phyloP scores from a whole-genome alignment of 2,113 vertebrate genomes.

The Pseudorasbora parva region DNA sequence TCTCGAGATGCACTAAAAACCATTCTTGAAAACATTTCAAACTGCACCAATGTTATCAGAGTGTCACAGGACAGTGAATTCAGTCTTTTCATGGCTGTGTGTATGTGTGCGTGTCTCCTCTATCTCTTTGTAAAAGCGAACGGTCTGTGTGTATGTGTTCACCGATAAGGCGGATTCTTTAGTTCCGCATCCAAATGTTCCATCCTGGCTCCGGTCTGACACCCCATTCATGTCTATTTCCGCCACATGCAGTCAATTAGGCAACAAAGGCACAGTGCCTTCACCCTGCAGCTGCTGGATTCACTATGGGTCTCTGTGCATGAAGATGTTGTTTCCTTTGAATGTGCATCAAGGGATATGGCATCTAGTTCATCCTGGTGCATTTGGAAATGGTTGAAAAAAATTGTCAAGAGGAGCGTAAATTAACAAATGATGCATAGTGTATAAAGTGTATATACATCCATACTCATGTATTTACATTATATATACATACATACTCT shows the following conservation, averaged over 20 bases:
- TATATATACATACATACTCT: too few species aligned
- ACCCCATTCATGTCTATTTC: conserved; percentile 45
- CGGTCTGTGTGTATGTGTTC: conserved; percentile 34
- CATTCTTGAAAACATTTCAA: conserved; percentile 30
- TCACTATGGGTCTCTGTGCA: conserved; percentile 34
- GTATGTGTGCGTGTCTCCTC: neutral
- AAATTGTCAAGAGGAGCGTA: neutral
- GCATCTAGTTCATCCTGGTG: neutral
- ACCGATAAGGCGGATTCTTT: conserved; percentile 43
- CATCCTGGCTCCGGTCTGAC: conserved; percentile 39
- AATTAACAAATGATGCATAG: neutral
- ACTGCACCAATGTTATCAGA: conserved; percentile 41
- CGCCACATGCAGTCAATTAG: conserved; percentile 43
- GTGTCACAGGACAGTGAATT: conserved; percentile 34
- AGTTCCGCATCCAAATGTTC: conserved; percentile 36
- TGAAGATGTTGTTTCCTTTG: conserved; percentile 32
- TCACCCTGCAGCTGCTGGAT: conserved; percentile 39
- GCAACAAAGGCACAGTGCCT: conserved; percentile 19
- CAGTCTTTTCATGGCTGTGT: conserved; percentile 1
- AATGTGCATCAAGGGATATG: conserved; percentile 28
- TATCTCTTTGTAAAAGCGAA: conserved; percentile 35
- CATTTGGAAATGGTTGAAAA: neutral
- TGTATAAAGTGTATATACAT: too few species aligned
- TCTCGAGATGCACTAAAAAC: neutral
- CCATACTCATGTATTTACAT: too few species aligned